Base-by-base conservation (phyloP, 2,797 vertebrate species). In the Chiroxiphia lanceolata region DNA sequence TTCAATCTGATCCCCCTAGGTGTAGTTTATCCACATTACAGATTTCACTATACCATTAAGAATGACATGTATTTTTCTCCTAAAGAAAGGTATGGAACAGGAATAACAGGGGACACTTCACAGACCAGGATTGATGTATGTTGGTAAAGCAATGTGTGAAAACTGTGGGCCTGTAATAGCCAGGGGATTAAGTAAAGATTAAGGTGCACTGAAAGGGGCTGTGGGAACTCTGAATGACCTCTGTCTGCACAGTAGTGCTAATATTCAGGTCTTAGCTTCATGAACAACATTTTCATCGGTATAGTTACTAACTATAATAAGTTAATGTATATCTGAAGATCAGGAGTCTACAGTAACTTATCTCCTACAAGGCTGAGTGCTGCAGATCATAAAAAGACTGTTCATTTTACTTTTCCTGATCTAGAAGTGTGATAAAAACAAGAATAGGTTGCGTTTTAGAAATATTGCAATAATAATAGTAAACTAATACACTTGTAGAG, bases 121-220 rank as follows among this genome's bases (percentile, higher is more conserved):
- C 53, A 88, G 65, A 26, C 5, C 45, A 78, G 76, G 67, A 91
- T 17, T 91, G 87, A 93, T 93, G 63, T 60, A 51, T 51, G 34
- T 68, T 93, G 85, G 63, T 85, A 93, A 40, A 76, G 72, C 65
- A 86, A 48, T 23, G 69, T 91, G 84, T 94, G 87, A 92, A 95
- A 81, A 61, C 31, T 83, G 10, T 44, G 59, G 65, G 50, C 33
- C 40, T 61, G 27, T 40, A 88, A 90, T 36, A 96, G 80, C 38
- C 59, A 61, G 26, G 22, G 69, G 77, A 93, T 94, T 91, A 95
- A 69, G 63, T 22, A 48, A 0, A 17, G 86, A 89, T 95, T 94
- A 89, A 92, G 69, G 67, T 72, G 47, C 48, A 59, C 38, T 84
- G 63, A 74, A 92, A 82, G 67, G 36, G 17, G 27, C 40, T 84